Conservation (phyloP, 2,888 invertebrate species). For the Callyntrura sp. region DNA sequence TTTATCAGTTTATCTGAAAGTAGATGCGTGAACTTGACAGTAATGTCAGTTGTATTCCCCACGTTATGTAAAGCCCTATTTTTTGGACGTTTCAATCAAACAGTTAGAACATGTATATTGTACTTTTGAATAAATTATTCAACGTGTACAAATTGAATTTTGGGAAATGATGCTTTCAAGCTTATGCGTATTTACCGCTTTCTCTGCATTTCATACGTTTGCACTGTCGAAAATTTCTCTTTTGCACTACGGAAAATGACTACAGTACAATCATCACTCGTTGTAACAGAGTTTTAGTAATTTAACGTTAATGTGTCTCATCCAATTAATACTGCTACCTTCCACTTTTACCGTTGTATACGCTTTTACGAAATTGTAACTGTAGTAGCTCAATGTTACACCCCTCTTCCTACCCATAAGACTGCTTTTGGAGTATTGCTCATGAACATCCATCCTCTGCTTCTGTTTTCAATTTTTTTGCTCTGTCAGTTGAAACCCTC, state of each 20-base stretch:
- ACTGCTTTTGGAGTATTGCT: not conserved
- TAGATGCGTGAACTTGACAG: slow-evolving; percentile 5
- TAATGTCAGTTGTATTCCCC: not conserved
- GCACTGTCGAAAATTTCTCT: too few relatives aligned
- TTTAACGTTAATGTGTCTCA: slow-evolving; percentile 11
- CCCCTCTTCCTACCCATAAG: not conserved
- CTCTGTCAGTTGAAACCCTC: not conserved
- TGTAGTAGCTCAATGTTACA: not conserved
- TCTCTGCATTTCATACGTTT: not conserved
- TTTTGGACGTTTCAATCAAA: not conserved
- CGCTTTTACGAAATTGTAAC: not conserved
- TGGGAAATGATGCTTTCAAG: not conserved
- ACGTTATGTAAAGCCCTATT: not conserved
- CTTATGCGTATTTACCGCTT: too few relatives aligned
- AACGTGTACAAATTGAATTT: slow-evolving; percentile 5
- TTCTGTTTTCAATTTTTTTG: slow-evolving; percentile 5
- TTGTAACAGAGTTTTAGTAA: too few relatives aligned
- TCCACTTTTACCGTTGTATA: not conserved
- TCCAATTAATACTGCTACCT: not conserved
- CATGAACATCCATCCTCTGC: not conserved
- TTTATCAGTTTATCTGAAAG: too few relatives aligned
- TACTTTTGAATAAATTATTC: slow-evolving; percentile 28
- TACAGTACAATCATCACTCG: too few relatives aligned
- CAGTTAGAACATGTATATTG: not conserved
- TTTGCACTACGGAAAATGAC: too few relatives aligned